phyloP scores from a whole-genome alignment of 2,888 invertebrate species.

The Hymenopus coronatus region DNA sequence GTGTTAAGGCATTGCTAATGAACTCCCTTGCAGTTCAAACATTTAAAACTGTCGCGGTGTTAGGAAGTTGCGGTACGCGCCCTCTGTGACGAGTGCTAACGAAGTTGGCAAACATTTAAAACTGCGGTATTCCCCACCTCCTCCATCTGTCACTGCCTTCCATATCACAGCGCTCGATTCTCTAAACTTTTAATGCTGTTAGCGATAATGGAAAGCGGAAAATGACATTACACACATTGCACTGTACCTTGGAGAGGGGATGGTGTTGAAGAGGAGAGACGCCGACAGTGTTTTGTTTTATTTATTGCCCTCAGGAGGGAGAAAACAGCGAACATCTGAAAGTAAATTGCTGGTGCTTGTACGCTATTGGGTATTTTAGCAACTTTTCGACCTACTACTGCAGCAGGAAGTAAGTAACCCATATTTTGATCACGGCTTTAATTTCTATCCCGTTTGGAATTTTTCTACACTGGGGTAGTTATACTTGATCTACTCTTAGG shows the following conservation, averaged over 20 bases:
- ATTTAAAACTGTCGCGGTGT: background rate
- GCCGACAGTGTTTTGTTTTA: background rate
- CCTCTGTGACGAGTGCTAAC: background rate
- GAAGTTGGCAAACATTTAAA: background rate
- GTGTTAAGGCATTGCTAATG: constrained; percentile 9
- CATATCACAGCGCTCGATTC: background rate
- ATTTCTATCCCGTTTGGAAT: too few species aligned
- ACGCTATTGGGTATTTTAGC: too few species aligned
- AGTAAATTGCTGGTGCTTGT: too few species aligned
- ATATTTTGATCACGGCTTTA: too few species aligned
- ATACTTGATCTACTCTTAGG: too few species aligned
- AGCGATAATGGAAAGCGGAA: background rate
- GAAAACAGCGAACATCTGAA: background rate
- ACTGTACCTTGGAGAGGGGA: background rate
- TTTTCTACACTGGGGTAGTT: too few species aligned
- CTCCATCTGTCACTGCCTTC: background rate
- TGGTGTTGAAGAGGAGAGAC: background rate
- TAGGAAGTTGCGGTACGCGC: background rate
- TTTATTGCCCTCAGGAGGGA: background rate
- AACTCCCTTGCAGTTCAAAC: background rate
- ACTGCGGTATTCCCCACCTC: background rate
- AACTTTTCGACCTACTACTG: too few species aligned
- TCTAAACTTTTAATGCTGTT: background rate
- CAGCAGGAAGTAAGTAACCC: too few species aligned
- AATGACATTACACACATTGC: background rate